These are phyloP conservation scores for Aethina tumida DNA, from an alignment of 1,140 invertebrate genomes.

Conservation along the genomic window DNA sequence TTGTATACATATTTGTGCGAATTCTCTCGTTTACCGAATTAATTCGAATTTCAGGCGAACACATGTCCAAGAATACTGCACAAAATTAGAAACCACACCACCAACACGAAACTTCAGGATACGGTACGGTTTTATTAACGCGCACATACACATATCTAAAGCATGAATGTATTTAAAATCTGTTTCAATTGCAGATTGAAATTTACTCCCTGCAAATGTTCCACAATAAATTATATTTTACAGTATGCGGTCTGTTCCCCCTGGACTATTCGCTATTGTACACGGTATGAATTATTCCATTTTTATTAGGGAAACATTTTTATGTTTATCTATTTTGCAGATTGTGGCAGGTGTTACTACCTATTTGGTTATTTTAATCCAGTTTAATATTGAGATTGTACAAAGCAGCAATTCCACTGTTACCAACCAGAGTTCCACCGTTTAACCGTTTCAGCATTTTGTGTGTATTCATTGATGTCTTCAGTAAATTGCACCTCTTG, in stretches of 20 bases:
- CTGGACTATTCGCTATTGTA: constrained; percentile 32
- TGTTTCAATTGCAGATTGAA: constrained; percentile 26
- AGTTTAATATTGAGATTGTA: no score
- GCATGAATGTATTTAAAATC: constrained; percentile 1
- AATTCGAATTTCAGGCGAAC: constrained; percentile 24
- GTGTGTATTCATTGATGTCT: no score
- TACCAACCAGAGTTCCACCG: no score
- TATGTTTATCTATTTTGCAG: constrained; percentile 14
- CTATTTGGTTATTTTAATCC: constrained; percentile 23
- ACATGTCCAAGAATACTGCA: constrained; percentile 22
- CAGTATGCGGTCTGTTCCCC: constrained; percentile 32
- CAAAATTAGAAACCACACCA: constrained; percentile 20
- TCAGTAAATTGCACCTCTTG: no score
- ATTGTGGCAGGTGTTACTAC: constrained; percentile 23
- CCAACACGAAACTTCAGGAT: constrained; percentile 15
- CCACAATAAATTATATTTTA: constrained; percentile 31
- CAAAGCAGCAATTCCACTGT: no score
- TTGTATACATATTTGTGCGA: no score
- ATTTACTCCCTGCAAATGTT: constrained; percentile 33
- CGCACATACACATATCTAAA: not conserved
- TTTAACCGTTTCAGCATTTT: no score
- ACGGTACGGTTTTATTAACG: constrained; percentile 12
- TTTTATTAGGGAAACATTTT: not conserved
- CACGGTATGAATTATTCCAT: constrained; percentile 24
- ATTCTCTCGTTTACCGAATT: no score